phyloP scores from a whole-genome alignment of 1,140 invertebrate species.

The Pseudomyrmex gracilis region DNA sequence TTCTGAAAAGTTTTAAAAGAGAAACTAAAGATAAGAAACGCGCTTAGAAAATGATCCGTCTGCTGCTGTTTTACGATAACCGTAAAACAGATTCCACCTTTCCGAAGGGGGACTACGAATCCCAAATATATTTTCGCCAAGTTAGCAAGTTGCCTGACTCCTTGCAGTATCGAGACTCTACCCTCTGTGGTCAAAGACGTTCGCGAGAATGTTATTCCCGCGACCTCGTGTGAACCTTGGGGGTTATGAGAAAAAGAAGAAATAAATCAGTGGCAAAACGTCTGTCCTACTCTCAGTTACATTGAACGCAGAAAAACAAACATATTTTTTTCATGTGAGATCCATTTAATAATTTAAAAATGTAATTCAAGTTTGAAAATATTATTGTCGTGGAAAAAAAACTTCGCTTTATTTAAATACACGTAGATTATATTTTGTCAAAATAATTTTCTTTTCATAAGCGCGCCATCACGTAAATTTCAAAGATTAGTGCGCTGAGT shows the following conservation, averaged over 20 bases:
- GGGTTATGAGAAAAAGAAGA: conserved; percentile 1
- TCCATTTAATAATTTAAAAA: background rate
- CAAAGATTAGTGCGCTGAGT: background rate
- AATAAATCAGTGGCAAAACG: conserved; percentile 31
- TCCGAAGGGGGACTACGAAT: conserved; percentile 68
- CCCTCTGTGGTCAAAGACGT: conserved; percentile 69
- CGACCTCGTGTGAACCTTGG: conserved; percentile 47
- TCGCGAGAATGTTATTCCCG: conserved; percentile 78
- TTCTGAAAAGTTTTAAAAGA: background rate
- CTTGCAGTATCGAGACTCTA: conserved; percentile 65
- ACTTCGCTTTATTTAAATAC: background rate
- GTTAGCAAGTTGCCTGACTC: conserved; percentile 82
- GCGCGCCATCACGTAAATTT: background rate
- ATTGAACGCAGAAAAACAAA: background rate
- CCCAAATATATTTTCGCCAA: conserved; percentile 84
- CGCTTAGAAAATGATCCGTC: conserved; percentile 25
- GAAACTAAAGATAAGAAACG: background rate
- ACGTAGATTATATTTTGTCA: too few species aligned
- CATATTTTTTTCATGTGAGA: background rate
- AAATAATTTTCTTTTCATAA: background rate
- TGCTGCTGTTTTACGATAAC: conserved; percentile 47
- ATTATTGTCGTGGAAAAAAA: background rate
- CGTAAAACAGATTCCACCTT: conserved; percentile 43
- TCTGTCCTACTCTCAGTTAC: background rate
- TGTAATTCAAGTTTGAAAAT: background rate